These are phyloP conservation scores for Scaptomyza cyrtandrae DNA, from an alignment of 2,888 invertebrate genomes.

Conservation along the genomic window DNA sequence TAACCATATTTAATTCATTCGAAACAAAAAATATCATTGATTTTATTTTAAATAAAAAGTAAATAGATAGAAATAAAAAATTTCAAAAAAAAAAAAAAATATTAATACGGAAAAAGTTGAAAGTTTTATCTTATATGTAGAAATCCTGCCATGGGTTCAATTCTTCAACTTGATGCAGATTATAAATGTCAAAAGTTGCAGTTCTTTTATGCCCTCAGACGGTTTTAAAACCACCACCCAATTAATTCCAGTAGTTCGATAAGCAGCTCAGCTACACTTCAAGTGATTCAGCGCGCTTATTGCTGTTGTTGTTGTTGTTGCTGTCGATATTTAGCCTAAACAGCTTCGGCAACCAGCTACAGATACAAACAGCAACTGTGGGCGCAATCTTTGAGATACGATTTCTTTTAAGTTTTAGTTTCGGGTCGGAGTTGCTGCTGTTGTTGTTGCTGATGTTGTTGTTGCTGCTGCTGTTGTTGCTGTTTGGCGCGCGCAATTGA, in stretches of 20 bases:
- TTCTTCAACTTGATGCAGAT: slow-evolving; percentile 5
- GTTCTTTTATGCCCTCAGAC: background rate
- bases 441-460: slow-evolving; percentile 8
- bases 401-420: slow-evolving; percentile 73
- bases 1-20: too few species aligned
- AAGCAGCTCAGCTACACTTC: slow-evolving; percentile 35
- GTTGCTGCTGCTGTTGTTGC: slow-evolving; percentile 46
- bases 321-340: slow-evolving; percentile 54
- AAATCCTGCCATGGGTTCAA: background rate
- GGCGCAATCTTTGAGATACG: slow-evolving; percentile 73
- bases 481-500: slow-evolving; percentile 80
- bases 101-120: background rate
- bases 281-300: slow-evolving; percentile 47
- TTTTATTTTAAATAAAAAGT: too few species aligned
- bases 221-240: slow-evolving; percentile 20
- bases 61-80: too few species aligned
- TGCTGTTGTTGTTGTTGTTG: slow-evolving; percentile 8
- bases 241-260: slow-evolving; percentile 42
- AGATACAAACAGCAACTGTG: slow-evolving; percentile 53
- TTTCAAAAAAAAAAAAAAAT: background rate
- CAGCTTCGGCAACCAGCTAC: slow-evolving; percentile 45
- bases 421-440: slow-evolving; percentile 45
- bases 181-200: slow-evolving; percentile 32
- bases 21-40: too few species aligned
- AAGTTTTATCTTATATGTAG: background rate